Evolutionary conservation across 1,140 invertebrate genomes (phyloP).

Genomic region (Adelges cooleyi): DNA sequence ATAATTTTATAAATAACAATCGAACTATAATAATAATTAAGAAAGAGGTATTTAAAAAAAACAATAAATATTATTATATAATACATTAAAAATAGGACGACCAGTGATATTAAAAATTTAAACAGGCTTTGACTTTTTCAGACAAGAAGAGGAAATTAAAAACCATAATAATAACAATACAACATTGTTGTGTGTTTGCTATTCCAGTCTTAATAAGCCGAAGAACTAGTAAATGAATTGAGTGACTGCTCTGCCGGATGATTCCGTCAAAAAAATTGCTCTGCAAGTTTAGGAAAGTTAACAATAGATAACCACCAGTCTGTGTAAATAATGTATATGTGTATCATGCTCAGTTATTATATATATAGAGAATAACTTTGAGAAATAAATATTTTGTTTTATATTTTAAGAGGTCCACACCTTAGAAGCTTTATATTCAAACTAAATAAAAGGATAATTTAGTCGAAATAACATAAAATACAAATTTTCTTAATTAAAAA

Average conservation of each 20-base stretch:
- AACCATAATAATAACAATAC: slow-evolving; percentile 14
- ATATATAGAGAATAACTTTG: too few relatives aligned
- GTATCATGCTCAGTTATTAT: too few relatives aligned
- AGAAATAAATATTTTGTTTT: too few relatives aligned
- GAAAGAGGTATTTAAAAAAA: slow-evolving; percentile 19
- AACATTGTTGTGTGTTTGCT: slow-evolving; percentile 16
- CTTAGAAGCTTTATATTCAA: too few relatives aligned
- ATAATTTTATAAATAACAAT: slow-evolving; percentile 29
- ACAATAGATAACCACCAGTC: too few relatives aligned
- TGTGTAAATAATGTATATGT: neutral
- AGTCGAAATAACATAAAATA: too few relatives aligned
- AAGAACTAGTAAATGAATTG: slow-evolving; percentile 26
- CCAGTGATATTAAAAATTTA: slow-evolving; percentile 5
- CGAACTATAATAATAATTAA: slow-evolving; percentile 28
- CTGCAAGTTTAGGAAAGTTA: slow-evolving; percentile 6
- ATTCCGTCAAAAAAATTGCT: slow-evolving; percentile 24
- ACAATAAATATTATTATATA: slow-evolving; percentile 26
- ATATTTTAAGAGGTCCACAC: too few relatives aligned
- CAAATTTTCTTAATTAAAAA: too few relatives aligned
- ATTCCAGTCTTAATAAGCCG: slow-evolving; percentile 22
- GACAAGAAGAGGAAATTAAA: slow-evolving; percentile 5
- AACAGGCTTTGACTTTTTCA: neutral
- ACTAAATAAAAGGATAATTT: too few relatives aligned
- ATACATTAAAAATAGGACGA: slow-evolving; percentile 21
- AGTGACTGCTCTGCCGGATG: slow-evolving; percentile 26